These are phyloP conservation scores for Eumeta japonica DNA, from an alignment of 1,140 invertebrate species.

Conservation along the genomic window DNA sequence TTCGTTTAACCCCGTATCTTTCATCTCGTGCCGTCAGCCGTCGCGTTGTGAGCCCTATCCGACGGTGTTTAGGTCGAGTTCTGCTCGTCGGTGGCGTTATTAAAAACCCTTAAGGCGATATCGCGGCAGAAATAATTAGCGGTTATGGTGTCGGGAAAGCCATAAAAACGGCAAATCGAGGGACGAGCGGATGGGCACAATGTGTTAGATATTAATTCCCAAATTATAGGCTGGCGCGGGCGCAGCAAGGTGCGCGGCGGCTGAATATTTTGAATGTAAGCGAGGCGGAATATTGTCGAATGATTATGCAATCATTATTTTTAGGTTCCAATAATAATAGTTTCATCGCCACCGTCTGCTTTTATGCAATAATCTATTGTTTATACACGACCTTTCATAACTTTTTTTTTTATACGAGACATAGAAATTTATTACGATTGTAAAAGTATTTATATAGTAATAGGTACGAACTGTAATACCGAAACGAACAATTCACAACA, in stretches of 20 bases:
- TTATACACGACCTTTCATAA: no score
- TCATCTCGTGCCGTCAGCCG: no score
- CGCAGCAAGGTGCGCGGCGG: slow-evolving; percentile 32
- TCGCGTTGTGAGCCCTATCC: no score
- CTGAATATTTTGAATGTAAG: slow-evolving; percentile 50
- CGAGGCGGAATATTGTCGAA: slow-evolving; percentile 44
- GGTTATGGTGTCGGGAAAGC: slow-evolving; percentile 28
- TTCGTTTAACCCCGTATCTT: no score
- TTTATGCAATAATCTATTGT: slow-evolving; percentile 52
- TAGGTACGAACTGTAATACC: no score
- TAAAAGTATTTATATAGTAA: no score
- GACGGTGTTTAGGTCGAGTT: no score
- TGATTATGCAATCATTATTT: slow-evolving; percentile 31
- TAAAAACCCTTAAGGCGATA: slow-evolving; percentile 16
- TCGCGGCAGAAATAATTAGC: slow-evolving; percentile 28
- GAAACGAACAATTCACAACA: no score
- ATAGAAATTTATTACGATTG: no score
- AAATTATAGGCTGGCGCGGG: slow-evolving; percentile 43
- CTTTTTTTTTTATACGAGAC: no score
- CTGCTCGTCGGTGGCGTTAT: no score
- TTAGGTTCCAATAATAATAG: no score
- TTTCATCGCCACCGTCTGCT: slow-evolving; percentile 52
- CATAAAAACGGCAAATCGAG: slow-evolving; percentile 32
- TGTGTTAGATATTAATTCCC: slow-evolving; percentile 54
- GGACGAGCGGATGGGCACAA: slow-evolving; percentile 40